These are phyloP conservation scores for Sciurus niger DNA, from an alignment of 2,113 vertebrate genomes.

Conservation along the genomic window DNA sequence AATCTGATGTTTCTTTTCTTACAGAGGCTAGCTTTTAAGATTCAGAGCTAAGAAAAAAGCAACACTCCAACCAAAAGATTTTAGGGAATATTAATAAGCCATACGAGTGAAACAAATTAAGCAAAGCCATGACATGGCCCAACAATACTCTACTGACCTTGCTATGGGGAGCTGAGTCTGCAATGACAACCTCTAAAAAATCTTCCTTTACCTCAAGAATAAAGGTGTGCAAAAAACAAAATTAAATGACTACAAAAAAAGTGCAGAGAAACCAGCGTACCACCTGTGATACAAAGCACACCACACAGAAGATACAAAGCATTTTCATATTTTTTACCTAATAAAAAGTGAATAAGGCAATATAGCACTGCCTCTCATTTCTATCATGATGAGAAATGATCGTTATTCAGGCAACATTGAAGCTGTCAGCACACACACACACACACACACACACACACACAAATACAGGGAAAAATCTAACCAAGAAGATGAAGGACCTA, in stretches of 20 bases:
- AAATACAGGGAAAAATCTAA: too few species aligned
- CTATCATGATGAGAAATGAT: constrained; percentile 4
- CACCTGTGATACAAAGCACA: background rate
- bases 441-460: too few species aligned
- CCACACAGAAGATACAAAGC: too few species aligned
- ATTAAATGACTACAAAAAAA: constrained; percentile 20
- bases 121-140: background rate
- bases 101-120: background rate
- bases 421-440: too few species aligned
- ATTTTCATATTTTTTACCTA: background rate
- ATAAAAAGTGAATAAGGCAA: background rate
- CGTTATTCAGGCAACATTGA: background rate
- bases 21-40: background rate
- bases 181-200: background rate
- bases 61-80: background rate
- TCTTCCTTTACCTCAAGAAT: constrained; percentile 43
- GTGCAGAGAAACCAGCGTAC: background rate
- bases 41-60: constrained; percentile 56
- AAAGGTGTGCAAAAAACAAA: background rate
- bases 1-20: constrained; percentile 4
- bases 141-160: background rate
- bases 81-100: background rate
- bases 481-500: too few species aligned
- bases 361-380: constrained; percentile 6
- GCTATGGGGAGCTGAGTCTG: background rate